Base-by-base conservation (phyloP, 2,113 vertebrate genomes). In the Sinocyclocheilus anshuiensis region DNA sequence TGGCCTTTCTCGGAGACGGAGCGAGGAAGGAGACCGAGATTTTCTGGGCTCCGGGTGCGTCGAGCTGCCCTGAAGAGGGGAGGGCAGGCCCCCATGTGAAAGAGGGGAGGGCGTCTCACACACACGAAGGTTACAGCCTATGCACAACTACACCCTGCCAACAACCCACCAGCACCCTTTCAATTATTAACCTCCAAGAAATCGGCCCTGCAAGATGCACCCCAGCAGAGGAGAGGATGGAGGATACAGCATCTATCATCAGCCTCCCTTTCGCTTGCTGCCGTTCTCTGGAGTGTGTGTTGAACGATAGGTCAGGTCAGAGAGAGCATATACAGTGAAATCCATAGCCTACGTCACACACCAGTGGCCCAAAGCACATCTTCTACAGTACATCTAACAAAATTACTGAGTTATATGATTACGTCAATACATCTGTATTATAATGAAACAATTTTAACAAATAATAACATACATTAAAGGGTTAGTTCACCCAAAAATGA, bases 291-390 rank as follows among this genome's bases (percentile, higher is more conserved):
- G 26, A 53, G 26, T 72, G 24, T 16, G 65, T 84, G 77, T 69
- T 84, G 78, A 88, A 74, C 36, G 84, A 89, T 45, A 50, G 86
- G 53, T 88, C 84, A 81, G 77, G 72, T 89, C 86, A 79, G 29
- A 45, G 75, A 84, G 78, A 77, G 86, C 20, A 48, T 75, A 63
- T 45, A 69, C 79, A 78, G 63, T 65, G 4, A 78, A 77, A 78
- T 63, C 57, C 71, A 81, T 45, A 84, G 24, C 26, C 22, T 88
- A 69, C 22, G 22, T 59, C 45, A 57, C 24, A 29, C 42, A 57
- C 75, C 75, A 80, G 45, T 7, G 53, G 55, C 61, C 57, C 16
- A 57, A 22, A 39, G 22, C 50, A 3, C 26, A 82, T 77, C 57
- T 81, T 15, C 48, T 15, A 50, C 13, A 15, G 72, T 61, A 50